phyloP scores from a whole-genome alignment of 2,113 vertebrate genomes.

The Cyanoliseus patagonus region DNA sequence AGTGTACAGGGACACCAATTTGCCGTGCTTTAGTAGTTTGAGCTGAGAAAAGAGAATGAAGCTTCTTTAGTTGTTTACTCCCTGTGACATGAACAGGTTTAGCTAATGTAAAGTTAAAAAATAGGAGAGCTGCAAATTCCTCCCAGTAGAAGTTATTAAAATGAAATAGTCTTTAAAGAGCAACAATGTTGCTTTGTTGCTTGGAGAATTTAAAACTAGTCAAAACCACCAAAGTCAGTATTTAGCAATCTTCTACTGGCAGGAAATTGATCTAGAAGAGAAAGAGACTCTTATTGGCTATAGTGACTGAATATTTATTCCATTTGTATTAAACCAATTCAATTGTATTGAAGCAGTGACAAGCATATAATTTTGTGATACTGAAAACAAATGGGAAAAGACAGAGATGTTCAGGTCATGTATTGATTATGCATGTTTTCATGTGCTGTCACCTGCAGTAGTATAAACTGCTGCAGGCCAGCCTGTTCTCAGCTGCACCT shows the following conservation, averaged over 20 bases:
- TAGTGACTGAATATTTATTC: neutral
- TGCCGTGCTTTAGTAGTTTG: neutral
- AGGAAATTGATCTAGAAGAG: neutral
- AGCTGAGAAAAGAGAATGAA: neutral
- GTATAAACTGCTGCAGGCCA: conserved; percentile 5
- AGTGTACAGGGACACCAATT: neutral
- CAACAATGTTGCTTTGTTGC: neutral
- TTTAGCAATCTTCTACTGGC: neutral
- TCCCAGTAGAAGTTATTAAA: neutral
- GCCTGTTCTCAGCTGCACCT: neutral
- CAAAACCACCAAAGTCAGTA: neutral
- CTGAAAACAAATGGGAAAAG: neutral
- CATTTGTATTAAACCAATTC: neutral
- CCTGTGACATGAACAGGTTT: neutral
- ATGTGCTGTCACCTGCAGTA: neutral
- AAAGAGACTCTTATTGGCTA: neutral
- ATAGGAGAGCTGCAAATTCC: neutral
- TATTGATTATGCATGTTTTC: neutral
- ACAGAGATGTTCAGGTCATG: neutral
- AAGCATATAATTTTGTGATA: neutral
- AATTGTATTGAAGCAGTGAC: neutral
- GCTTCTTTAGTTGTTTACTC: neutral
- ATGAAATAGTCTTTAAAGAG: neutral
- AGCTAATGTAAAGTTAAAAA: neutral
- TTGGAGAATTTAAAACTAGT: neutral